Evolutionary conservation across 2,888 invertebrate species (phyloP).

Genomic region (Criorhina ranunculi): DNA sequence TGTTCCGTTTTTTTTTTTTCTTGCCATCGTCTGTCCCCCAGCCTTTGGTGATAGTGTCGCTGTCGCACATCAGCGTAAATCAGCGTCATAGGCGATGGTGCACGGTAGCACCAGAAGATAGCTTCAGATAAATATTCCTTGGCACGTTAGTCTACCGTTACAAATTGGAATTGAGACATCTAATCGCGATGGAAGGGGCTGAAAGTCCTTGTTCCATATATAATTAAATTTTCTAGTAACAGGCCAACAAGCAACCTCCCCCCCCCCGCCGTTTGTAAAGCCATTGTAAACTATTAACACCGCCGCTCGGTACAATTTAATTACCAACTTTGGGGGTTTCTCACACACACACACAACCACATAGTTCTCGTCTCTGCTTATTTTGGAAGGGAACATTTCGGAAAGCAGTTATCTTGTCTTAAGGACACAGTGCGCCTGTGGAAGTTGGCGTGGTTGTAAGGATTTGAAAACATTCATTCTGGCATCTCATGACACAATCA

Average conservation of each 20-base stretch:
- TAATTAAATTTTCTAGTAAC: conserved; percentile 75
- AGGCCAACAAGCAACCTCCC: conserved; percentile 38
- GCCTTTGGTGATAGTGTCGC: conserved; percentile 21
- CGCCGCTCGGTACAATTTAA: conserved; percentile 76
- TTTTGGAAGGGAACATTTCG: conserved; percentile 45
- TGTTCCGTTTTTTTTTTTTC: neutral
- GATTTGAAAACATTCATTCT: conserved; percentile 70
- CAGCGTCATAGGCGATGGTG: conserved; percentile 66
- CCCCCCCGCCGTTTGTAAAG: conserved; percentile 35
- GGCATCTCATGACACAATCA: conserved; percentile 67
- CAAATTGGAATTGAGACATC: conserved; percentile 76
- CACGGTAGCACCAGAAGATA: conserved; percentile 23
- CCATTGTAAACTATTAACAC: conserved; percentile 76
- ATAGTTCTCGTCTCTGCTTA: conserved; percentile 31
- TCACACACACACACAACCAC: conserved; percentile 25
- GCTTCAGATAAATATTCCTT: conserved; percentile 66
- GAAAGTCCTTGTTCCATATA: conserved; percentile 27
- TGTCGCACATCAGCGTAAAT: conserved; percentile 74
- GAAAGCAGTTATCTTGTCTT: conserved; percentile 65
- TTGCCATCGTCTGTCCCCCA: neutral
- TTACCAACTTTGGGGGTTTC: conserved; percentile 67
- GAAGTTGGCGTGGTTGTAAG: conserved; percentile 52
- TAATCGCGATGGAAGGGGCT: conserved; percentile 57
- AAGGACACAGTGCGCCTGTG: conserved; percentile 45
- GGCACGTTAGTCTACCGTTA: conserved; percentile 75